Evolutionary conservation across 2,888 invertebrate genomes (phyloP), one percentile per base, ranked within the genome.

Genomic region (Alentia gelatinosa): DNA sequence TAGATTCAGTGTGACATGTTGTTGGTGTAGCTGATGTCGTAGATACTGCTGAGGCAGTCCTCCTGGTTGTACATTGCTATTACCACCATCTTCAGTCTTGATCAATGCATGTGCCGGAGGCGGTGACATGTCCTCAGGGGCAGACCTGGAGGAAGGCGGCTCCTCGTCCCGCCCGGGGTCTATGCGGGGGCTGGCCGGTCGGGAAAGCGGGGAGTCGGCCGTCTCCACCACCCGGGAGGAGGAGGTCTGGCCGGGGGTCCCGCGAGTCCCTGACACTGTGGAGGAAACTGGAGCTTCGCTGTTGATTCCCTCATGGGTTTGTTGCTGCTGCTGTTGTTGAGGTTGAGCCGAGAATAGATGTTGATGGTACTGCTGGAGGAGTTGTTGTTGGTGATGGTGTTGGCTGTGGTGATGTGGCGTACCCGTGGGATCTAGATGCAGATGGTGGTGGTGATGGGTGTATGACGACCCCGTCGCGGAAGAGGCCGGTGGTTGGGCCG

Each of bases 81-180:
- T 74, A 4, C 26, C 74, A 74, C 74, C 74, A 74, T 19, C 47
- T 12, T 47, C 47, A 47, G 47, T 47, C 9, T 47, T 74, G 74
- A 5, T 74, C 30, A 19, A 19, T 56, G n/a, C 56, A 19, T 56
- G 9, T 56, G 23, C 9, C 5, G 5, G 19, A 19, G 3, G 23
- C 56, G 3, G 23, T 19, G 9, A 12, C n/a, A 19, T 56, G 23
- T 56, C 56, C 56, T 12, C 56, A n/a, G 74, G 33, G 12, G 74
- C n/a, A 19, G 30, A 47, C 47, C 19, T 47, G 47, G 9, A 12
- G 47, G 9, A 47, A n/a, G n/a, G 9, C 47, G 26, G 26, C 74
- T 33, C 74, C 74, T n/a, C n/a, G n/a, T 74, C 74, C 79, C 37
- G 79, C 12, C 37, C 79, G 23, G 37, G 79, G 79, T 79, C 79